Evolutionary conservation across 2,888 invertebrate genomes (phyloP).

Genomic region (Pediacus dermestoides): DNA sequence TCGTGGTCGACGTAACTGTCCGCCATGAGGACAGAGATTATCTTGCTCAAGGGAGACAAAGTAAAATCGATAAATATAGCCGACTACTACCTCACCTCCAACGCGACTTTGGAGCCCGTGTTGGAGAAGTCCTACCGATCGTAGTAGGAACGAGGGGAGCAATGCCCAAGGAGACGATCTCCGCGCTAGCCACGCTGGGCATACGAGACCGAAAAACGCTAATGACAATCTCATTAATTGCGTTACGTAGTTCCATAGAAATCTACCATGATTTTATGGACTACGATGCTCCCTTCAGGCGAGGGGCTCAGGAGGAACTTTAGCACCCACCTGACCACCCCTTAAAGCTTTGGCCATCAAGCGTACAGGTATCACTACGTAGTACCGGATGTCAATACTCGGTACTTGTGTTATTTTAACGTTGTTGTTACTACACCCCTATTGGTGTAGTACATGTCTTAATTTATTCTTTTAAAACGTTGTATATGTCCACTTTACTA

Average conservation of each 20-base stretch:
- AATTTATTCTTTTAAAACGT: no score
- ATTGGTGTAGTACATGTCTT: no score
- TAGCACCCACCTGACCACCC: no score
- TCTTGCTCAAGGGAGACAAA: conserved; percentile 21
- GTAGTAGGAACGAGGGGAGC: conserved; percentile 40
- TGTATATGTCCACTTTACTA: no score
- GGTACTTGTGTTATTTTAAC: no score
- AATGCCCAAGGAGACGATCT: conserved; percentile 33
- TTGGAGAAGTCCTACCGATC: conserved; percentile 33
- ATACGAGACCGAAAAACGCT: conserved; percentile 21
- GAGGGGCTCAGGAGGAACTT: no score
- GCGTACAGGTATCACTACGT: no score
- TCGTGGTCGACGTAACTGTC: conserved; percentile 35
- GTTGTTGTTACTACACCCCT: no score
- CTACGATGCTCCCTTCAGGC: conserved; percentile 27
- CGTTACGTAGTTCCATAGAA: conserved; percentile 32
- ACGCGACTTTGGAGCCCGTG: conserved; percentile 12
- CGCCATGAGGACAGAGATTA: conserved; percentile 24
- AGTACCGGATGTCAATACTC: no score
- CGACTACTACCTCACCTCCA: conserved; percentile 25
- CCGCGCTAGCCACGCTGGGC: conserved; percentile 24
- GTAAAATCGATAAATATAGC: conserved; percentile 32
- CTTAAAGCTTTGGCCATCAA: no score
- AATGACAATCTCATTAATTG: conserved; percentile 32
- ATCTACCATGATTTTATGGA: conserved; percentile 36